Base-by-base conservation (phyloP, 1,140 invertebrate genomes). In the Hypsibius dujardini region DNA sequence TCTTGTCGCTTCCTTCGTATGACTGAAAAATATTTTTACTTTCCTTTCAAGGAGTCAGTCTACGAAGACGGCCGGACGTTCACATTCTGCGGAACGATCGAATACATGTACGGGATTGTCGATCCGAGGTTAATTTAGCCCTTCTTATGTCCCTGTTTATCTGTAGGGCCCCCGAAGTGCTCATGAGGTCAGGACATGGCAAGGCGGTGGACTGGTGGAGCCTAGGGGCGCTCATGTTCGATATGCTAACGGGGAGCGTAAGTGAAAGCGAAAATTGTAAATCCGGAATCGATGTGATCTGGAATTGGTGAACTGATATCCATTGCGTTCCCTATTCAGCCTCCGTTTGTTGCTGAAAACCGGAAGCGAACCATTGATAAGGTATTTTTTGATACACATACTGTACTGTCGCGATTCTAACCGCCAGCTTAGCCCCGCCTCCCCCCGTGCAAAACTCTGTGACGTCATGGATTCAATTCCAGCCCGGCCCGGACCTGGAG, bases 151-250 rank as follows among this genome's bases (percentile, higher is more conserved):
- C 28, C 28, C 28, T 28, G 28, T 28, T 28, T 28, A 28, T 73
- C 71, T 77, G 59, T 73, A 95, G 90, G 92, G 95, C 95, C 59
- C 95, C 95, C 60, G 95, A 99, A 85, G 97, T 99, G 76, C 82
- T 99, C 72, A 92, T 90, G 69, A 84, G 93, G 77, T 88, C 85
- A 81, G 95, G 95, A 59, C 95, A 98, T 82, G 94, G 90, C n/a
- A 97, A 95, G 83, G 92, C 92, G 59, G 95, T 97, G 2, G 96
- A 99, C 82, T 99, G 95, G 95, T 99, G 95, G 96, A 95, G 90
- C 76, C 84, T 99, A 71, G 96, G 96, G 76, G 94, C 94, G 72
- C 82, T 99, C 28, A 92, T 95, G 87, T 99, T 90, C 79, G 96
- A 99, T 77, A 98, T 99, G 95, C 84, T 98, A 46, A 97, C 93